phyloP scores from a whole-genome alignment of 2,797 vertebrate species.

The Amblyopsis hoosieri region DNA sequence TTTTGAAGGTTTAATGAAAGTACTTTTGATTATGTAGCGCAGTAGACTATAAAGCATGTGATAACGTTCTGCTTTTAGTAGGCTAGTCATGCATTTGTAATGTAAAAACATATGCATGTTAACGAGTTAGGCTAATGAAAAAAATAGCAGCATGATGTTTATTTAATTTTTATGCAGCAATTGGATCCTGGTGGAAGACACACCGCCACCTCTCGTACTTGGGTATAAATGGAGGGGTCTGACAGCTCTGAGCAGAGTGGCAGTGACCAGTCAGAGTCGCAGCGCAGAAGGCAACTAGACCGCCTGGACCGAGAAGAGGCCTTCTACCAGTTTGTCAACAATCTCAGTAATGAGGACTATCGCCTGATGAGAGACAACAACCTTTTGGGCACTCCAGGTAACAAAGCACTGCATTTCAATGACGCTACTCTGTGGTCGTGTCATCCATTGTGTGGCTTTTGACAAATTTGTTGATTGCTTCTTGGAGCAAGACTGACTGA shows the following conservation, averaged over 20 bases:
- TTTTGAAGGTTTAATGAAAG: too few relatives aligned
- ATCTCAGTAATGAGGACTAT: constrained; percentile 97
- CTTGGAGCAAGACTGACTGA: neutral
- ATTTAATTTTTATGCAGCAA: constrained; percentile 22
- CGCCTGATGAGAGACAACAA: constrained; percentile 99
- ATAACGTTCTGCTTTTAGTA: neutral
- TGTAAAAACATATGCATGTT: neutral
- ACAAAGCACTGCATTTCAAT: constrained; percentile 22
- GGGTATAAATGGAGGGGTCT: constrained; percentile 86
- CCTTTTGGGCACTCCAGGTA: constrained; percentile 96
- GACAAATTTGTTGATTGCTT: neutral
- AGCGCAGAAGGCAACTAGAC: constrained; percentile 92
- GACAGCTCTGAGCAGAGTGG: constrained; percentile 90
- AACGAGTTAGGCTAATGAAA: neutral
- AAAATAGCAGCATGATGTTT: constrained; percentile 1
- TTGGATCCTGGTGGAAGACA: constrained; percentile 54
- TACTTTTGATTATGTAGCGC: too few relatives aligned
- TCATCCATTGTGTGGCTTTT: neutral
- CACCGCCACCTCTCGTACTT: constrained; percentile 47
- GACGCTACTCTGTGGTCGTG: neutral
- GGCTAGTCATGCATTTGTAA: neutral
- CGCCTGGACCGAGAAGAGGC: constrained; percentile 94
- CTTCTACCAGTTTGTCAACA: constrained; percentile 99
- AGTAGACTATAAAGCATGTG: too few relatives aligned
- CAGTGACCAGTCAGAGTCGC: constrained; percentile 89